Base-by-base conservation (phyloP, 1,140 invertebrate species). In the Drosophila malerkotliana region DNA sequence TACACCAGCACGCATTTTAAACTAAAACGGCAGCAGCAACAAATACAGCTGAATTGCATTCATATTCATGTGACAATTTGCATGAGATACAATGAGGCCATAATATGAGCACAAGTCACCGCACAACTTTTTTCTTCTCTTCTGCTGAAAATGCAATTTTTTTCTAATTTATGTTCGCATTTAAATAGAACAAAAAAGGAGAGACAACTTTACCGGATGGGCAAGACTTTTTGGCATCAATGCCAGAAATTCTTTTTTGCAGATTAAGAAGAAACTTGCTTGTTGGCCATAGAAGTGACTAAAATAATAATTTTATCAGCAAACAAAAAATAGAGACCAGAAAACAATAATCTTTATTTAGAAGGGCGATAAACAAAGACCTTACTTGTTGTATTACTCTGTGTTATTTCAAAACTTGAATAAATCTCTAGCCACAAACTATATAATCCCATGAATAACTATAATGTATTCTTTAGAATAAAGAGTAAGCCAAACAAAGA, bases 61-160 rank as follows among this genome's bases (percentile, higher is more conserved):
- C 66, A 69, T 69, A 69, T 69, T 69, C 66, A 69, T 69, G 66
- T 69, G 66, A 69, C 66, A 69, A 69, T 69, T 69, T 69, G 63
- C 66, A 69, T 69, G 66, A 68, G 63, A 69, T 69, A 69, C 66
- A 69, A 69, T 69, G 66, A 67, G 66, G 44, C 63, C 66, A 69
- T 69, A 68, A 69, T 69, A 69, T 30, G 52, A 69, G 63, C 32
- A 69, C 32, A 69, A 68, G 51, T 69, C 64, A 30, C 41, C 62
- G 68, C 47, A 56, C 44, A 66, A 63, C 45, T 18, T 52, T 64
- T 52, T 52, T 63, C 47, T 28, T 3, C 21, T 21, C 21, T 48
- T 51, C 28, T 67, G 60, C 59, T 67, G 26, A 68, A 69, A 68
- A 56, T 32, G 63, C 63, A 39, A 48, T 57, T 69, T 69, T 32